Base-by-base conservation (phyloP, 2,113 vertebrate species). In the Puma concolor region DNA sequence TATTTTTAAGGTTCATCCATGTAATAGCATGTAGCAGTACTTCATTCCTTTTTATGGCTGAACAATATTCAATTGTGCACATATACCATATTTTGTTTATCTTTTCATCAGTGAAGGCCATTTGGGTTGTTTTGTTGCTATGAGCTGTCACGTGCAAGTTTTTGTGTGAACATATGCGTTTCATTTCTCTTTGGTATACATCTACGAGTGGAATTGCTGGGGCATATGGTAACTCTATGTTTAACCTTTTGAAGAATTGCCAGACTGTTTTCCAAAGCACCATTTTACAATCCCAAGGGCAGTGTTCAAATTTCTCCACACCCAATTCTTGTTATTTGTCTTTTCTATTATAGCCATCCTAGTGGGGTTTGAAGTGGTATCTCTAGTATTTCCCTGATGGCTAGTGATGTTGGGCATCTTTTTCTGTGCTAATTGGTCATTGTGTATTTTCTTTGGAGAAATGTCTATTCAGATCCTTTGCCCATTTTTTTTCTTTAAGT, bases 111-210 rank as follows among this genome's bases (percentile, higher is more conserved):
- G 2, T 86, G 41, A 80, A 77, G 36, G 76, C 23, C 29, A 95
- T 84, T 80, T 91, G 74, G 13, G 63, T 50, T 79, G 23, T 71
- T 92, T 87, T 85, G 54, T 74, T 89, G 52, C 36, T 69, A 72
- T 79, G 85, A 92, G 67, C 33, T 76, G 87, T 90, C 5, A 86
- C 11, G 36, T 48, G 44, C 71, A 69, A 50, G 21, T 85, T 91
- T 88, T 80, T 84, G 41, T 71, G 13, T 88, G 91, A 36, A 84
- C 60, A 79, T 27, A 88, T 25, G 38, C 7, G 81, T 88, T 92
- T 91, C 71, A 84, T 87, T 96, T 92, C 74, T 89, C 52, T 91
- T 76, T 14, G 44, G 15, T 94, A 44, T 66, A 33, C 69, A 83
- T 8, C 31, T 63, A 48, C 9, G 9, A 72, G 16, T 90, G 60